Conservation (phyloP, 2,888 invertebrate species). For the Ophion costatus region DNA sequence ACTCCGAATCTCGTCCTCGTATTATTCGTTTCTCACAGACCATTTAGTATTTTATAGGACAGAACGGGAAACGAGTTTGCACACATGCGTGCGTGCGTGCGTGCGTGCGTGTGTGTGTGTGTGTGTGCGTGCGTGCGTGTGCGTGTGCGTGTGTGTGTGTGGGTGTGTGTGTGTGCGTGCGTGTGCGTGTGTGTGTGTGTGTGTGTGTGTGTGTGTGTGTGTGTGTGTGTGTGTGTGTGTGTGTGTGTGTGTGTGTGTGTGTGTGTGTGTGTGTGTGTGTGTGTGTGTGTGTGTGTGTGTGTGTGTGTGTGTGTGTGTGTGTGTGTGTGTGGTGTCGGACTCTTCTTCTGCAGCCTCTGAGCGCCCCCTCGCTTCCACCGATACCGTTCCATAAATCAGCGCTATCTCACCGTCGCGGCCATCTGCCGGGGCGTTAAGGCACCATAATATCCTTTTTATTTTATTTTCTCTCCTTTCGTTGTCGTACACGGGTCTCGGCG, state of each 20-base stretch:
- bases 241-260: not conserved
- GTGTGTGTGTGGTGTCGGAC: constrained; percentile 21
- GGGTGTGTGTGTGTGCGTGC: not conserved
- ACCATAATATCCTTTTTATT: constrained; percentile 49
- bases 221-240: too few relatives aligned
- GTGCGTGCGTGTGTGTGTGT: constrained; percentile 13
- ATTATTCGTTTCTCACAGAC: constrained; percentile 34
- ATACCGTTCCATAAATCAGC: constrained; percentile 78
- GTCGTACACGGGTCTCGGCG: constrained; percentile 24
- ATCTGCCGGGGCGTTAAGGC: constrained; percentile 73
- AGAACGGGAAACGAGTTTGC: not conserved
- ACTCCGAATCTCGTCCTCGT: constrained; percentile 44
- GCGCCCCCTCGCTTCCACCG: constrained; percentile 56
- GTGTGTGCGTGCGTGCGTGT: too few relatives aligned
- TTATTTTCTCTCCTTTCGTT: constrained; percentile 26
- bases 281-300: too few relatives aligned
- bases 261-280: not conserved
- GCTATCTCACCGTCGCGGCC: constrained; percentile 76
- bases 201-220: too few relatives aligned
- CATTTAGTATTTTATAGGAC: constrained; percentile 57
- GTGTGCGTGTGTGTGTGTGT: too few relatives aligned
- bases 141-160: too few relatives aligned
- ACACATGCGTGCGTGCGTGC: not conserved
- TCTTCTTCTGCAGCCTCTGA: constrained; percentile 25
- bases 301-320: too few relatives aligned